These are phyloP conservation scores for Fragum sueziense DNA, from an alignment of 2,888 invertebrate species.

Conservation along the genomic window DNA sequence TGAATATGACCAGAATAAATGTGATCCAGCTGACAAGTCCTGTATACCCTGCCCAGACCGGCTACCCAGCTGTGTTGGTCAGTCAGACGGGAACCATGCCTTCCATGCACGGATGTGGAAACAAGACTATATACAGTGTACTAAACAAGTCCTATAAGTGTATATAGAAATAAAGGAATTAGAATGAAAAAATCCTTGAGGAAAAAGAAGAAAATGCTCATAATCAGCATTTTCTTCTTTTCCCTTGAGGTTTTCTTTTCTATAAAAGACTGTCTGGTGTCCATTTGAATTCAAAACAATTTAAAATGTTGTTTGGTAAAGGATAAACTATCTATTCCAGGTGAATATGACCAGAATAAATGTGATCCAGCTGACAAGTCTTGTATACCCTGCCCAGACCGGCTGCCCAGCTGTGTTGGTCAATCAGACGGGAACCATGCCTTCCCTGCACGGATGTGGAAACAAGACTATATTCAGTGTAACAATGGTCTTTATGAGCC, in stretches of 20 bases:
- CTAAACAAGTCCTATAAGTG: too few relatives aligned
- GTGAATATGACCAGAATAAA: conserved; percentile 59
- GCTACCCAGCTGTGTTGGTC: conserved; percentile 62
- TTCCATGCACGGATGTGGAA: conserved; percentile 55
- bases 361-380: conserved; percentile 44
- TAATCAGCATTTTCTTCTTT: too few relatives aligned
- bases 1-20: conserved; percentile 58
- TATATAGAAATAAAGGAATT: too few relatives aligned
- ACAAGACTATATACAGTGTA: conserved; percentile 56
- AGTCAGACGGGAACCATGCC: conserved; percentile 55
- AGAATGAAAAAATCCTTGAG: too few relatives aligned
- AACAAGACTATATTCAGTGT: conserved; percentile 39
- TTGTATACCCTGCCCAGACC: conserved; percentile 56
- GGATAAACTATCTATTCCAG: conserved; percentile 27
- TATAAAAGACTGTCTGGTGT: too few relatives aligned
- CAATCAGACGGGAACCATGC: conserved; percentile 53
- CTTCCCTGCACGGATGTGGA: conserved; percentile 58
- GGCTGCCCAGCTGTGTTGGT: conserved; percentile 61
- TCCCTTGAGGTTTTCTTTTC: too few relatives aligned
- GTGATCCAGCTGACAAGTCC: conserved; percentile 39
- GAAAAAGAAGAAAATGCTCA: too few relatives aligned
- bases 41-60: conserved; percentile 61
- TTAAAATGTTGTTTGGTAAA: too few relatives aligned
- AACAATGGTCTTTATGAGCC: too few relatives aligned
- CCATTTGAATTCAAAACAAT: too few relatives aligned